A percentile compares a stretch with the other conserved stretches of the same genome.
phyloP scores from a whole-genome alignment of 2,113 vertebrate genomes.

The Sinocyclocheilus anophthalmus region DNA sequence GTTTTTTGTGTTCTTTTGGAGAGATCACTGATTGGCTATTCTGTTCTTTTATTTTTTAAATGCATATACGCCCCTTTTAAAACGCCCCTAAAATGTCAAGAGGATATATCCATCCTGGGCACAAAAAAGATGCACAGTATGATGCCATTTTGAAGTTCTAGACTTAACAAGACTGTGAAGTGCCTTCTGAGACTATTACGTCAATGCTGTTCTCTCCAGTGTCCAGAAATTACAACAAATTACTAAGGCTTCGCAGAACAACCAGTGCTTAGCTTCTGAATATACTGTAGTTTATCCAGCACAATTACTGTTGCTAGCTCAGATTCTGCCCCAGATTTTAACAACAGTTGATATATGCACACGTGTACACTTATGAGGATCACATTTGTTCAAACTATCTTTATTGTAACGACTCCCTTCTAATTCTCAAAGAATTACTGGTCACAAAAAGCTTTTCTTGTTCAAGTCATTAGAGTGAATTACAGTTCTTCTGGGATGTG shows the following conservation, averaged over 20 bases:
- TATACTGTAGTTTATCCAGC: background rate
- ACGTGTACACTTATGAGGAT: too few relatives aligned
- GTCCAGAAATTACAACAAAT: background rate
- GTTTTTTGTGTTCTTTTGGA: background rate
- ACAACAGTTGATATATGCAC: background rate
- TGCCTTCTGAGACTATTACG: background rate
- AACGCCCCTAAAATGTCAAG: too few relatives aligned
- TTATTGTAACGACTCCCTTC: too few relatives aligned
- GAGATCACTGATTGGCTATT: background rate
- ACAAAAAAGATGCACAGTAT: background rate
- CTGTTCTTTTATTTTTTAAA: too few relatives aligned
- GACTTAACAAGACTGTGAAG: background rate
- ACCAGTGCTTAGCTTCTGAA: slow-evolving; percentile 9
- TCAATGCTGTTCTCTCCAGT: background rate
- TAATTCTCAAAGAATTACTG: too few relatives aligned
- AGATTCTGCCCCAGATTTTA: background rate
- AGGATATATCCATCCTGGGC: background rate
- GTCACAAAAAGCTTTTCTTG: too few relatives aligned
- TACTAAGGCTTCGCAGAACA: slow-evolving; percentile 15
- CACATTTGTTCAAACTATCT: too few relatives aligned
- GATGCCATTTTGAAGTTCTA: background rate
- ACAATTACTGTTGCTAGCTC: slow-evolving; percentile 4
- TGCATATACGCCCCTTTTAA: too few relatives aligned
- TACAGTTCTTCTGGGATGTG: too few relatives aligned
- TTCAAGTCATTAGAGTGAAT: too few relatives aligned